These are phyloP conservation scores for Climacteris rufus DNA, from an alignment of 2,113 vertebrate species.

Conservation along the genomic window DNA sequence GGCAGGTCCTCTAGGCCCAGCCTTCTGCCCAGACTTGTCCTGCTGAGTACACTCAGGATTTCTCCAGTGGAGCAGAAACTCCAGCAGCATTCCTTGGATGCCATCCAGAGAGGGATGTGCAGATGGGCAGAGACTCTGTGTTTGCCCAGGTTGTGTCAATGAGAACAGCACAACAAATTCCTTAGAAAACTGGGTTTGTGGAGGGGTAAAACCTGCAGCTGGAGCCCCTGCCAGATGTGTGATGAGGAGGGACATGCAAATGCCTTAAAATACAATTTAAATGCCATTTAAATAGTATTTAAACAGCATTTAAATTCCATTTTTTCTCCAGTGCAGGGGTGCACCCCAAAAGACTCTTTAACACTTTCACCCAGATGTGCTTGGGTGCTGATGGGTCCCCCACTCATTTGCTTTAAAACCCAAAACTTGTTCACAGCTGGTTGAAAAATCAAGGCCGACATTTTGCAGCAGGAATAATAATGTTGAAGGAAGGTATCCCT, in stretches of 20 bases:
- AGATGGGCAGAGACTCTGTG: neutral
- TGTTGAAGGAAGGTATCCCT: neutral
- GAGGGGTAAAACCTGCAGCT: neutral
- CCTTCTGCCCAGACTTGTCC: neutral
- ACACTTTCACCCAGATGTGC: slow-evolving; percentile 16
- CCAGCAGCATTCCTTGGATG: slow-evolving; percentile 21
- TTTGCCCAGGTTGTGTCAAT: neutral
- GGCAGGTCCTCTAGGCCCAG: neutral
- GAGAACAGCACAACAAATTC: neutral
- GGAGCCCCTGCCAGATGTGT: neutral
- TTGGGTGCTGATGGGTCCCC: slow-evolving; percentile 21
- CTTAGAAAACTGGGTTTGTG: neutral
- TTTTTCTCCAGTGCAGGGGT: neutral
- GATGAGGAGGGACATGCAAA: neutral
- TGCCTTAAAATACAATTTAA: neutral
- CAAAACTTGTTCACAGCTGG: neutral
- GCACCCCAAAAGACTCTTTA: slow-evolving; percentile 3
- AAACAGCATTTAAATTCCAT: neutral
- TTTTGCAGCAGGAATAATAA: neutral
- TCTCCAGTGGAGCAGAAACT: neutral
- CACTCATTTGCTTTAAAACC: neutral
- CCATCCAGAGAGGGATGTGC: neutral
- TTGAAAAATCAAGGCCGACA: neutral
- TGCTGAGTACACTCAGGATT: accelerated
- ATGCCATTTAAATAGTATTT: neutral